A percentile compares a stretch with the other conserved stretches of the same genome.
phyloP scores from a whole-genome alignment of 2,888 invertebrate species.

The Drosophila rubida region DNA sequence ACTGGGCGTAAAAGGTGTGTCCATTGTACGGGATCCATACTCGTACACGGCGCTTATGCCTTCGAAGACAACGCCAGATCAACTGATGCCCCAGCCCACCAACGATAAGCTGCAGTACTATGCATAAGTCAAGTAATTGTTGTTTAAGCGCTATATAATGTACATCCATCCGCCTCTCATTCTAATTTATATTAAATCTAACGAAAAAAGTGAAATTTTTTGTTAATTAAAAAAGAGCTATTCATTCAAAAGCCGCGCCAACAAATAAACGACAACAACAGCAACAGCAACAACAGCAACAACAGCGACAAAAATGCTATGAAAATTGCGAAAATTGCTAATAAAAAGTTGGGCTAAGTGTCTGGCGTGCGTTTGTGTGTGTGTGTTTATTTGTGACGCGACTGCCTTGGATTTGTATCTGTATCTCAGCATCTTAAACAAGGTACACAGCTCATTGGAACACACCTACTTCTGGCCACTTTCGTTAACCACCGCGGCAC shows the following conservation, averaged over 20 bases:
- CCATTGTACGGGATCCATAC: conserved; percentile 13
- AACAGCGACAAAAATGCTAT: conserved; percentile 45
- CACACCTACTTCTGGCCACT: conserved; percentile 68
- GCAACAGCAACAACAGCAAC: background rate
- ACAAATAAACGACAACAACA: conserved; percentile 15
- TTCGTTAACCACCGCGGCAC: conserved; percentile 57
- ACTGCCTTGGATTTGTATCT: conserved; percentile 59
- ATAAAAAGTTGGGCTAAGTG: conserved; percentile 54
- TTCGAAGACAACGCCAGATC: background rate
- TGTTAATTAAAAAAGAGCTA: conserved; percentile 65
- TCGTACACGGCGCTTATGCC: background rate
- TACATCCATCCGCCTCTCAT: conserved; percentile 26
- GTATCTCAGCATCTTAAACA: conserved; percentile 46
- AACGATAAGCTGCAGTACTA: conserved; percentile 21
- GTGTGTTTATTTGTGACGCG: conserved; percentile 41
- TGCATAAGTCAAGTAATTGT: conserved; percentile 2
- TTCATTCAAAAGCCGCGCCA: conserved; percentile 51
- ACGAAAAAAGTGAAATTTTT: conserved; percentile 70
- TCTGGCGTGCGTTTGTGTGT: conserved; percentile 24
- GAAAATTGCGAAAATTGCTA: conserved; percentile 71
- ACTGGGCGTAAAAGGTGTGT: conserved; percentile 54
- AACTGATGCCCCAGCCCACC: background rate
- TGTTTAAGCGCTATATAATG: background rate
- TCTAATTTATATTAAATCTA: conserved; percentile 45
- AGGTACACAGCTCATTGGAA: conserved; percentile 48